Percentiles rank a stretch among this genome's conserved stretches.
Evolutionary conservation across 2,888 invertebrate genomes (phyloP).

Genomic region (Empis stercorea): DNA sequence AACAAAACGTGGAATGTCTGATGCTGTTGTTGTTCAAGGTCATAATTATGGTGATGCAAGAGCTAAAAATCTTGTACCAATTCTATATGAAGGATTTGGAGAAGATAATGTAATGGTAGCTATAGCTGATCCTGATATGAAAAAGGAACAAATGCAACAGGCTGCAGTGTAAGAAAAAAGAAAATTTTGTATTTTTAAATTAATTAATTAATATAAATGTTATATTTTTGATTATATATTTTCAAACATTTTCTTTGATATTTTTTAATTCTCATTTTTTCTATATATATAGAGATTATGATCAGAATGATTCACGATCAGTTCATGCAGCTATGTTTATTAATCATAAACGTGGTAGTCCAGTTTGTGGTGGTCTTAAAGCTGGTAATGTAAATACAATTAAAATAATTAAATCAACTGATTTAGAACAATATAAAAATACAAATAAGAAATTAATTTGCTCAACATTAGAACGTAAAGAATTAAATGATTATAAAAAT

Average conservation of each 20-base stretch:
- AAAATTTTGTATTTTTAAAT: neutral
- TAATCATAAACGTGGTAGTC: constrained; percentile 26
- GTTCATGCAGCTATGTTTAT: constrained; percentile 25
- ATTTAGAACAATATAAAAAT: constrained; percentile 24
- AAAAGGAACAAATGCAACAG: constrained; percentile 22
- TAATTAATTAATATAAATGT: neutral
- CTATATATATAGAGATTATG: constrained; percentile 21
- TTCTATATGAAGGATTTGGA: constrained; percentile 27
- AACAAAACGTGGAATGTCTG: constrained; percentile 24
- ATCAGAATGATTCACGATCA: constrained; percentile 24
- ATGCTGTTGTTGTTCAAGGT: constrained; percentile 21
- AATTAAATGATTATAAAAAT: constrained; percentile 24
- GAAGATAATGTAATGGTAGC: constrained; percentile 26
- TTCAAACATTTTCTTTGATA: no score
- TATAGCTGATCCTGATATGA: constrained; percentile 24
- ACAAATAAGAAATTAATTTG: constrained; percentile 28
- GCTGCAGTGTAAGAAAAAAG: constrained; percentile 28
- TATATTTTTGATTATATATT: no score
- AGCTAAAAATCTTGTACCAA: constrained; percentile 22
- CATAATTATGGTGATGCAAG: constrained; percentile 22
- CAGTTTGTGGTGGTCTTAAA: constrained; percentile 22
- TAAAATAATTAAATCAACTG: constrained; percentile 23
- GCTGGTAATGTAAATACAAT: constrained; percentile 18
- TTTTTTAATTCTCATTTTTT: no score
- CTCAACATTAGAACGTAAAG: constrained; percentile 24